Conservation (phyloP, 1,140 invertebrate genomes). For the Trichonephila clavata region DNA sequence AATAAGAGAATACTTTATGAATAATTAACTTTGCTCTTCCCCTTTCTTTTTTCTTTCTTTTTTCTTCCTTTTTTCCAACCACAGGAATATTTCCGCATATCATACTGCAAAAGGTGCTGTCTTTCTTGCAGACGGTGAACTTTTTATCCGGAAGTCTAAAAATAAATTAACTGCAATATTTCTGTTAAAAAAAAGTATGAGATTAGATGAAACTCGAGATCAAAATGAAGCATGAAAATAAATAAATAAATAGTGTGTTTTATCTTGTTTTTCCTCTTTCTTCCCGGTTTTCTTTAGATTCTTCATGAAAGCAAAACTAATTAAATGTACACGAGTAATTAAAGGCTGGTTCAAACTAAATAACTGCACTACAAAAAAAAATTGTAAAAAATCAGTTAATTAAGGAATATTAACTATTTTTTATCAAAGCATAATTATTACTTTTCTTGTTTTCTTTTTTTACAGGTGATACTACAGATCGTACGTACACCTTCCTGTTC, state of each 20-base stretch:
- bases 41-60: not conserved
- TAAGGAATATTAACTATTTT: not conserved
- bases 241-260: not conserved
- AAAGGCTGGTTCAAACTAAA: not conserved
- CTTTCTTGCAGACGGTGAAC: not conserved
- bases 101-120: not conserved
- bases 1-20: conserved; percentile 30
- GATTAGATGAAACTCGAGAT: not conserved
- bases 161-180: conserved; percentile 22
- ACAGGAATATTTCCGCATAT: not conserved
- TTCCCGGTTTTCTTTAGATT: not conserved
- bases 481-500: not conserved
- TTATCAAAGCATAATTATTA: too few relatives aligned
- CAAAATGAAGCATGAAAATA: not conserved
- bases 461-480: conserved; percentile 9
- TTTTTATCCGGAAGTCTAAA: conserved; percentile 40
- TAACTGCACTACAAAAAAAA: not conserved
- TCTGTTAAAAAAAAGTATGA: not conserved
- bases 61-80: not conserved
- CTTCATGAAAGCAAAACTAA: not conserved
- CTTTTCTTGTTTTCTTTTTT: not conserved
- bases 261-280: not conserved
- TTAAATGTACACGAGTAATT: conserved; percentile 11
- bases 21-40: conserved; percentile 59
- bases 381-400: not conserved